phyloP scores from a whole-genome alignment of 2,797 vertebrate species.

The Oceanodroma leucorhoa region DNA sequence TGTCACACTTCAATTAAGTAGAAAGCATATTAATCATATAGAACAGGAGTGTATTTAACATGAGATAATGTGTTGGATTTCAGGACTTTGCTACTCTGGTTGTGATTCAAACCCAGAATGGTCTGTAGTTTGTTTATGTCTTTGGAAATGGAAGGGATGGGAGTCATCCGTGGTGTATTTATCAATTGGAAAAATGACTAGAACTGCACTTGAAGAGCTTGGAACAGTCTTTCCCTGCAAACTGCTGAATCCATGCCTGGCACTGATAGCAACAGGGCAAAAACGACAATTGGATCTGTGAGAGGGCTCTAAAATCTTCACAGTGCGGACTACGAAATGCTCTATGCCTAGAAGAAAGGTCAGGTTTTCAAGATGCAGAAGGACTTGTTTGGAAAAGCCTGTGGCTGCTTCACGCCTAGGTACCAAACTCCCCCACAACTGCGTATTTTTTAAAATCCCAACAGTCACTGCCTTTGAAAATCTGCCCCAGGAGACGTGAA shows the following conservation, averaged over 20 bases:
- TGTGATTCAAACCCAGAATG: background rate
- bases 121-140: background rate
- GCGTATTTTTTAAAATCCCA: background rate
- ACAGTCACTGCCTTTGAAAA: background rate
- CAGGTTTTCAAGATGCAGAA: background rate
- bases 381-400: background rate
- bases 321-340: accelerated
- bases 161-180: background rate
- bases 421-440: background rate
- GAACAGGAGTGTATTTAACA: background rate
- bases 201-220: background rate
- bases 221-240: background rate
- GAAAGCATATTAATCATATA: background rate
- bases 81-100: background rate
- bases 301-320: background rate
- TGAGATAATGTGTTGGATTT: background rate
- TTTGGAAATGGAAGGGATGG: background rate
- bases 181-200: background rate
- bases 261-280: background rate
- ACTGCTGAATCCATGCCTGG: background rate
- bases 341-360: background rate
- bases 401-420: background rate
- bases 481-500: background rate
- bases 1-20: conserved; percentile 24
- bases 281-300: background rate